Base-by-base conservation (phyloP, 1,140 invertebrate species). In the Brachionus rubens region DNA sequence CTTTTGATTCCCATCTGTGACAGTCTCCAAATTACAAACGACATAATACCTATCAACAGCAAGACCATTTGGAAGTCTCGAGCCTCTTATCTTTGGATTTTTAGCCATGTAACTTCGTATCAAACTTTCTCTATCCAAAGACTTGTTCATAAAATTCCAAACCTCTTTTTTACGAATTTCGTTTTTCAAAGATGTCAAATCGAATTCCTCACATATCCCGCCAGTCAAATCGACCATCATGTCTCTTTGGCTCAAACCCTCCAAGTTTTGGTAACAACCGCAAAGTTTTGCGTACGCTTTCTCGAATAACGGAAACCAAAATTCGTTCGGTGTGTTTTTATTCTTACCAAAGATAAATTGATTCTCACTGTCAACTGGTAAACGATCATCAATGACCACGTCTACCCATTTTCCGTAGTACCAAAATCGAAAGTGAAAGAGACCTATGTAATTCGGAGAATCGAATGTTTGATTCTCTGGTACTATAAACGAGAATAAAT, bases 31-130 rank as follows among this genome's bases (percentile, higher is more conserved):
- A 16, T 33, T 59, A 21, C 54, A 19, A 3, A 59, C 30, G 0
- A 36, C 30, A 59, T 59, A 59, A 59, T 59, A 59, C 1, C 54
- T 59, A 0, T 96, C 94, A 79, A 91, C 89, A 72, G 99, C 91
- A 2, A 99, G 86, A 0, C 96, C 86, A 84, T 93, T 90, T 0
- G 89, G 87, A 0, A 94, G 91, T 84, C 93, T 89, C 5, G 92
- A 92, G 87, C 99, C 96, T n/a, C 91, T 77, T 48, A 48, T 47
- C 28, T 33, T 50, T n/a, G 67, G 67, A 72, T 72, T 47, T 1
- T 46, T 92, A 88, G 98, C 93, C 80, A 99, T 91, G 2, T 94
- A 96, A 84, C 95, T 98, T 1, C 93, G 94, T 90, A 98, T 94
- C 41, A 99, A 88, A 0, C 96, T 98, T 80, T 90, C 91, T 77